Base-by-base conservation (phyloP, 1,140 invertebrate genomes). In the Mizuhopecten yessoensis region DNA sequence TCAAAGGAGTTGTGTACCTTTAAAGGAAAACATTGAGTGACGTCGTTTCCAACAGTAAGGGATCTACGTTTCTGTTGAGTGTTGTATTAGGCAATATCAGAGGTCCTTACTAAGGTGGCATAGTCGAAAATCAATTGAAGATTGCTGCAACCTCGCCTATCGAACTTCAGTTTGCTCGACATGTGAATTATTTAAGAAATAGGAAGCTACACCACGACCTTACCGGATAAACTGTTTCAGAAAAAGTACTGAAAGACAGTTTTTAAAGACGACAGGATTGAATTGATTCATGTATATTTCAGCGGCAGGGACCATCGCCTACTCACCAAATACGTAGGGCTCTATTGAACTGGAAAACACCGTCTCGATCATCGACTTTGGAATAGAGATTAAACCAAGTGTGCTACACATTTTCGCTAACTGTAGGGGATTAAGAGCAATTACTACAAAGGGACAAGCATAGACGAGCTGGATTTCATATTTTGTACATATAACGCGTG, bases 361-460 rank as follows among this genome's bases (percentile, higher is more conserved):
- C 23, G 57, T 75, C 23, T 75, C 57, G 57, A 75, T 75, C 57
- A 75, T n/a, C 57, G 23, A 29, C 23, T 29, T 75, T n/a, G 5
- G 57, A 29, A 75, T 29, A 75, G 1, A 29, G 57, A 75, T 75
- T 75, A 75, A 75, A 75, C 57, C n/a, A 29, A 75, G 57, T 75
- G 57, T 75, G 57, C n/a, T 75, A 75, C 57, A 75, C n/a, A 75
- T 75, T 75, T 75, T 75, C 57, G 57, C 57, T 75, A 75, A 75
- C 57, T 75, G 57, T 75, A 75, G 57, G 29, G 57, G 57, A 75
- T 75, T 75, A 75, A 3, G 29, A 75, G 29, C 29, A 75, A 75
- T 75, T 75, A 75, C n/a, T 29, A 75, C 57, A 75, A 75, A 75
- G 42, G 17, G 17, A 1, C 42, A 45, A 10, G 57, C 23, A 17